Conservation (phyloP, 2,888 invertebrate genomes). For the Tuberolachnus salignus region DNA sequence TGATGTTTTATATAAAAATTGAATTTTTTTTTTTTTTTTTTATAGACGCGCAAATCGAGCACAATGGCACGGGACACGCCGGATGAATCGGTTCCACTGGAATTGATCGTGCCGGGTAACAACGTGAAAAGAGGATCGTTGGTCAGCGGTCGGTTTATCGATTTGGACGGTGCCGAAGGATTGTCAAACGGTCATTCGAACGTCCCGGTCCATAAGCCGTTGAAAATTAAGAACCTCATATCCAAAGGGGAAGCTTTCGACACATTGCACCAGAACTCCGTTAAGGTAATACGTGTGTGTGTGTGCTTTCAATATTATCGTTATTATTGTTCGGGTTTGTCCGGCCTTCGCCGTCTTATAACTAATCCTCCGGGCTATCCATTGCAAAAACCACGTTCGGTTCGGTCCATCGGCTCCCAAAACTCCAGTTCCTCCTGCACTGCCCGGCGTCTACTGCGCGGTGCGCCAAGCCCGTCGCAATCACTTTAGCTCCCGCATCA, state of each 20-base stretch:
- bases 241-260: constrained; percentile 48
- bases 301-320: too few species aligned
- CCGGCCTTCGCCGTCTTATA: too few species aligned
- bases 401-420: too few species aligned
- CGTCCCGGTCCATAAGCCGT: constrained; percentile 23
- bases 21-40: neutral
- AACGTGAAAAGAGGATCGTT: constrained; percentile 37
- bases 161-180: constrained; percentile 6
- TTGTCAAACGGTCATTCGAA: constrained; percentile 10
- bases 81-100: constrained; percentile 38
- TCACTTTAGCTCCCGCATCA: too few species aligned
- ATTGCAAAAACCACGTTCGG: too few species aligned
- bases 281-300: neutral
- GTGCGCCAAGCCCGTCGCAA: too few species aligned
- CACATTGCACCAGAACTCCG: constrained; percentile 33
- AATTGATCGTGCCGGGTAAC: constrained; percentile 25
- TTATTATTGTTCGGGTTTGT: too few species aligned
- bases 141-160: constrained; percentile 27
- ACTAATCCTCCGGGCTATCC: too few species aligned
- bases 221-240: constrained; percentile 35
- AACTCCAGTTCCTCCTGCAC: too few species aligned
- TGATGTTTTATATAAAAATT: neutral
- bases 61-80: constrained; percentile 49
- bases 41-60: neutral
- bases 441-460: too few species aligned